Evolutionary conservation across 2,888 invertebrate species (phyloP), one percentile per base, ranked within the genome.

Genomic region (Ennomos erosarius): DNA sequence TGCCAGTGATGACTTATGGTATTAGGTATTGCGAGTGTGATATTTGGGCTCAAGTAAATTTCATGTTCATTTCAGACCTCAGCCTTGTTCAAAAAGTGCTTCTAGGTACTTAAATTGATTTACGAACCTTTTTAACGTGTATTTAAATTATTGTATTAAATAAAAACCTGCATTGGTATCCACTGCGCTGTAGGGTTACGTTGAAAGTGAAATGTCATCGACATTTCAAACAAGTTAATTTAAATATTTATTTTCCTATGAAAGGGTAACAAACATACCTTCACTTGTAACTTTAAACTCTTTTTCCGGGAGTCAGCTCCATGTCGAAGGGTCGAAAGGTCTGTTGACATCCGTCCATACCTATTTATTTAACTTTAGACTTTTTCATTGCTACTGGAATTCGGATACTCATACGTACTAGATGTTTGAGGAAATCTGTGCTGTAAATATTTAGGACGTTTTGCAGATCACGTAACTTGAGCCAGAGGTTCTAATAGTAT

Each of bases 311-410:
- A 67, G 68, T 55, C 42, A 48, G 8, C 37, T 35, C 37, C 65
- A 68, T 74, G 72, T 69, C 65, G 67, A 74, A 71, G 85, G 89
- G 84, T 87, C 79, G 81, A 84, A 86, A 87, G 84, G 81, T 79
- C 82, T 83, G 76, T 86, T 88, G 86, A 90, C 90, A 88, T 90
- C 89, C 88, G 86, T 82, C 67, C 77, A 82, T 85, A 88, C 73
- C 82, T 74, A 50, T 62, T 71, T 81, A 70, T 84, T 81, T 79
- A 65, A 62, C 70, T 80, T 76, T 62, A 61, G 74, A 78, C 70
- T 76, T 79, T 73, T 72, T 62, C 6, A 61, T 42, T 10, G 77
- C 87, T 85, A 84, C 87, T 80, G 82, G 79, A 79, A 82, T 83
- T 65, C 46, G 39, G 48, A 48, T 43, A 43, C 44, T 11, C 48